Evolutionary conservation across 2,113 vertebrate species (phyloP).

Genomic region (Galeopterus variegatus): DNA sequence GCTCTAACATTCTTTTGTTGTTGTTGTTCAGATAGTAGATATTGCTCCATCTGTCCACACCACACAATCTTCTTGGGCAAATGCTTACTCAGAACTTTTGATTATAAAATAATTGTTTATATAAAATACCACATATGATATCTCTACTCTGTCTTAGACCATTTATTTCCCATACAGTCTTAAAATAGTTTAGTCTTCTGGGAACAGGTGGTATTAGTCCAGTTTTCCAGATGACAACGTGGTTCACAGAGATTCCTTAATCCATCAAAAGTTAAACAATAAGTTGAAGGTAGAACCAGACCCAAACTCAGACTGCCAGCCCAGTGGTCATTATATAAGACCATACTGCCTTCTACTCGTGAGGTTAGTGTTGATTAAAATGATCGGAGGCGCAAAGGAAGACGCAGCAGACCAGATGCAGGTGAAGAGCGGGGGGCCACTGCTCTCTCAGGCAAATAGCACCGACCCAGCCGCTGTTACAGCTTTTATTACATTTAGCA

Average conservation of each 20-base stretch:
- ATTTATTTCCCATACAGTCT: not conserved
- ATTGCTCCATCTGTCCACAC: not conserved
- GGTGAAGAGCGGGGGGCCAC: too few relatives aligned
- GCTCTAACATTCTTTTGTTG: not conserved
- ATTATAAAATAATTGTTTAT: not conserved
- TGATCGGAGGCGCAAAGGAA: too few relatives aligned
- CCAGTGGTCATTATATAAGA: too few relatives aligned
- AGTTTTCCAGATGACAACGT: not conserved
- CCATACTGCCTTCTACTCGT: not conserved
- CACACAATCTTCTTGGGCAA: not conserved
- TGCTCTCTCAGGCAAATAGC: too few relatives aligned
- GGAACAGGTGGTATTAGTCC: not conserved
- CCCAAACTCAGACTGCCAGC: not conserved
- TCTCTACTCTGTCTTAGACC: not conserved
- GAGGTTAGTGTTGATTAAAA: too few relatives aligned
- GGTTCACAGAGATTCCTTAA: not conserved
- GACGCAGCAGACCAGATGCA: too few relatives aligned
- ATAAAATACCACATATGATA: not conserved
- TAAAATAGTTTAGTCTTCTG: not conserved
- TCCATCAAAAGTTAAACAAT: not conserved
- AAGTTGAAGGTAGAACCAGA: not conserved
- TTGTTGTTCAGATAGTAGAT: not conserved
- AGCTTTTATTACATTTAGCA: too few relatives aligned
- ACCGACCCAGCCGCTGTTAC: too few relatives aligned
- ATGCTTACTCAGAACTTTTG: not conserved